Evolutionary conservation across 2,888 invertebrate genomes (phyloP).

Genomic region (Nezara viridula): DNA sequence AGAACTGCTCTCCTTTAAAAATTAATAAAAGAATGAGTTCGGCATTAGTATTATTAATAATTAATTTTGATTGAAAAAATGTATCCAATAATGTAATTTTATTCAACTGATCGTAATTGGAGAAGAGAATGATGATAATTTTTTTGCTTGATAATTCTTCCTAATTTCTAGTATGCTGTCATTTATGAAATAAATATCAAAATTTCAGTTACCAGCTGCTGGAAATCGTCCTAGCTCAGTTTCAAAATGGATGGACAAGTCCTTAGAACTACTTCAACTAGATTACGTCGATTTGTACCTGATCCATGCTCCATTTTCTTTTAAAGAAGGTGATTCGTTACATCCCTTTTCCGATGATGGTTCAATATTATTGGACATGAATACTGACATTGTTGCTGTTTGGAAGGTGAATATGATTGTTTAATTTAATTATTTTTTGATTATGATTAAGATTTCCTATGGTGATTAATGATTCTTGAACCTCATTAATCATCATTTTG

Average conservation of each 20-base stretch:
- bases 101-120: not conserved
- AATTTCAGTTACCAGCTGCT: slow-evolving; percentile 76
- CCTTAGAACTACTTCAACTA: slow-evolving; percentile 76
- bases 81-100: no score
- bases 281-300: slow-evolving; percentile 84
- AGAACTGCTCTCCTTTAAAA: no score
- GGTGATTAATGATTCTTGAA: not conserved
- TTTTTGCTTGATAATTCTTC: not conserved
- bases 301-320: slow-evolving; percentile 82
- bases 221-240: slow-evolving; percentile 79
- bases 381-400: slow-evolving; percentile 77
- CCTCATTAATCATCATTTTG: no score
- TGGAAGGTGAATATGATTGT: slow-evolving; percentile 75
- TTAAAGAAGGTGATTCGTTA: slow-evolving; percentile 72
- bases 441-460: not conserved
- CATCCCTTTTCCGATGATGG: slow-evolving; percentile 75
- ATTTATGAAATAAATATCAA: not conserved
- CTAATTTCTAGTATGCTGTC: not conserved
- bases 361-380: slow-evolving; percentile 74
- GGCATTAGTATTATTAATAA: no score
- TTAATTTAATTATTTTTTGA: not conserved
- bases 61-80: no score
- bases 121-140: not conserved
- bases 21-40: no score
- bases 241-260: slow-evolving; percentile 76